A percentile compares a stretch with the other conserved stretches of the same genome.
Evolutionary conservation across 2,113 vertebrate species (phyloP).

Genomic region (Danionella cerebrum): DNA sequence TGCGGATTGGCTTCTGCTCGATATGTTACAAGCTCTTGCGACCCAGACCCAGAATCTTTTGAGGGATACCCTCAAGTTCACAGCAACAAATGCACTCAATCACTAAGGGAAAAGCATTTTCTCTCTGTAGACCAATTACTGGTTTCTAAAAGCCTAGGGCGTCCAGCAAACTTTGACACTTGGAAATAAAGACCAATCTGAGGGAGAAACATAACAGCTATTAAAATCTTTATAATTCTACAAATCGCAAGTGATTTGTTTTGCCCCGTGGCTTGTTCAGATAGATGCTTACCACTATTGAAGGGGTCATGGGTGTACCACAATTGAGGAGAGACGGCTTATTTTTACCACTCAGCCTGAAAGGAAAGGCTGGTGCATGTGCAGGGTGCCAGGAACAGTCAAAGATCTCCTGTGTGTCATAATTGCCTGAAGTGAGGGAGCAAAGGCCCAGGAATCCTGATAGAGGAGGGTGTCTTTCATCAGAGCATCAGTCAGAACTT

Average conservation of each 20-base stretch:
- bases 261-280: constrained; percentile 70
- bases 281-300: constrained; percentile 65
- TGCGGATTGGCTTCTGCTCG: constrained; percentile 58
- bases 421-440: constrained; percentile 69
- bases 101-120: constrained; percentile 61
- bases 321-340: constrained; percentile 63
- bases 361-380: constrained; percentile 47
- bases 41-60: constrained; percentile 66
- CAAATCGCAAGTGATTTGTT: constrained; percentile 75
- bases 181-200: constrained; percentile 74
- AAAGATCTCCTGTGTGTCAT: constrained; percentile 67
- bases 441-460: constrained; percentile 64
- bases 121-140: constrained; percentile 77
- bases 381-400: constrained; percentile 46
- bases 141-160: constrained; percentile 67
- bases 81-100: constrained; percentile 69
- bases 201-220: constrained; percentile 68
- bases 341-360: constrained; percentile 65
- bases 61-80: constrained; percentile 70
- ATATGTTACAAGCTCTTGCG: constrained; percentile 61
- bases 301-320: constrained; percentile 58
- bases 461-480: constrained; percentile 64
- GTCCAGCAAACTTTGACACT: constrained; percentile 71
- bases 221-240: constrained; percentile 77
- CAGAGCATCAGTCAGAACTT: constrained; percentile 58